Base-by-base conservation (phyloP, 2,888 invertebrate species). In the Nemurella pictetii region DNA sequence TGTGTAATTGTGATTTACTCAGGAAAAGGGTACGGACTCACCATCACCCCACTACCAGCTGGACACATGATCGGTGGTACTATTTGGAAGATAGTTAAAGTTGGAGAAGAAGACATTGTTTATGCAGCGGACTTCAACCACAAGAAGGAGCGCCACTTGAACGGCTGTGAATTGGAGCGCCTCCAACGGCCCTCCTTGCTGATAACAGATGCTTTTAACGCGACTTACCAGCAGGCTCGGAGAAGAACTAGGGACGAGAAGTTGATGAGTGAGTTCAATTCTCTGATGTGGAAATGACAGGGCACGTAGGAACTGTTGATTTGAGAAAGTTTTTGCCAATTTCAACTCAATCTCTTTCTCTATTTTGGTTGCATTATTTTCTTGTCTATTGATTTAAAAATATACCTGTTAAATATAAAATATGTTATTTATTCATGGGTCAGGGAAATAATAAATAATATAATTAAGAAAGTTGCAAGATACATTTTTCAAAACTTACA, bases 91-190 rank as follows among this genome's bases (percentile, higher is more conserved):
- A 99, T 99, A 28, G 96, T 98, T 35, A 99, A 99, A 89, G 96
- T 98, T 35, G 99, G 98, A 0, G 99, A 99, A 89, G 99, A 99
- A 90, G 99, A 99, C 89, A 98, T 99, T 87, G 95, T 99, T 0
- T 99, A 99, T 90, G 99, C 99, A 0, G 96, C 98, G 0, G 99
- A 99, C 90, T 99, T 98, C 89, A 99, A 99, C 91, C 99, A 99
- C 90, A 99, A 99, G 89, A 99, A 99, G 90, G 99, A 99, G 89
- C 92, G 99, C 74, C 99, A 99, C 93, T 92, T 99, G 73, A 99
- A 99, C 89, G 98, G 99, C 0, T 99, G 98, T 90, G 97, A 98
- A 89, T 91, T 99, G 84, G 98, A 98, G 89, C 94, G 94, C 87
- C 92, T 99, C 12, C 95, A 96, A 90, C 92, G 99, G 84, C 99